Percentiles rank a stretch among this genome's conserved stretches.
phyloP scores from a whole-genome alignment of 1,140 invertebrate species.

The Agrilus planipennis region DNA sequence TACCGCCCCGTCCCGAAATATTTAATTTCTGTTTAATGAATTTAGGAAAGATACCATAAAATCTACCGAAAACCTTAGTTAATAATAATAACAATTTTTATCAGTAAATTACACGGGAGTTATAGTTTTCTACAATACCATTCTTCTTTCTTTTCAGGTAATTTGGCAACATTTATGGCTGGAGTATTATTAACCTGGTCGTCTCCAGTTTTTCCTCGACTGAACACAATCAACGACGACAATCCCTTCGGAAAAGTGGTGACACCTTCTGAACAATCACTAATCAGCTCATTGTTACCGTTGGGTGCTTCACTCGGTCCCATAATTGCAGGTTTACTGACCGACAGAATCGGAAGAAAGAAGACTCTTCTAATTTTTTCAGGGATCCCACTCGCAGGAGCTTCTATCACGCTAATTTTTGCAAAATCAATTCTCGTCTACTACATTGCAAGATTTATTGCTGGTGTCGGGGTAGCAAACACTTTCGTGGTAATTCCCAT shows the following conservation, averaged over 20 bases:
- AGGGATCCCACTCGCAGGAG: constrained; percentile 52
- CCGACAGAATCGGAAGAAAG: constrained; percentile 66
- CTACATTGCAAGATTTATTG: constrained; percentile 49
- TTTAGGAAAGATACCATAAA: too few relatives aligned
- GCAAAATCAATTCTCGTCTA: constrained; percentile 40
- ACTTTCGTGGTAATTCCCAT: constrained; percentile 69
- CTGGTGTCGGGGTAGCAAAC: constrained; percentile 59
- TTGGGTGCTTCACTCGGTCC: constrained; percentile 66
- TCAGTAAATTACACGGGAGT: too few relatives aligned
- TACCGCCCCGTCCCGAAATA: too few relatives aligned
- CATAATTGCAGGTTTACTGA: constrained; percentile 45
- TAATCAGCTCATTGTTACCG: constrained; percentile 71
- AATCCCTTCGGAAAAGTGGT: constrained; percentile 34
- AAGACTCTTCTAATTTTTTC: constrained; percentile 51
- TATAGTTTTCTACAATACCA: too few relatives aligned
- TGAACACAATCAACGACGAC: constrained; percentile 30
- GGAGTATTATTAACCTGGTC: constrained; percentile 64
- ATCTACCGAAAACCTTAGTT: too few relatives aligned
- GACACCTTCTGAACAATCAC: constrained; percentile 47
- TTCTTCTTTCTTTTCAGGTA: constrained; percentile 41
- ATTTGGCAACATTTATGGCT: constrained; percentile 50
- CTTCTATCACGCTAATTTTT: constrained; percentile 55
- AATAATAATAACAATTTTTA: too few relatives aligned
- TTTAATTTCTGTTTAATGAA: too few relatives aligned
- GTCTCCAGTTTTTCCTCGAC: constrained; percentile 51